A percentile compares a stretch with the other conserved stretches of the same genome.
These are phyloP conservation scores for Oceanodroma leucorhoa DNA, from an alignment of 2,797 vertebrate species.

Conservation along the genomic window DNA sequence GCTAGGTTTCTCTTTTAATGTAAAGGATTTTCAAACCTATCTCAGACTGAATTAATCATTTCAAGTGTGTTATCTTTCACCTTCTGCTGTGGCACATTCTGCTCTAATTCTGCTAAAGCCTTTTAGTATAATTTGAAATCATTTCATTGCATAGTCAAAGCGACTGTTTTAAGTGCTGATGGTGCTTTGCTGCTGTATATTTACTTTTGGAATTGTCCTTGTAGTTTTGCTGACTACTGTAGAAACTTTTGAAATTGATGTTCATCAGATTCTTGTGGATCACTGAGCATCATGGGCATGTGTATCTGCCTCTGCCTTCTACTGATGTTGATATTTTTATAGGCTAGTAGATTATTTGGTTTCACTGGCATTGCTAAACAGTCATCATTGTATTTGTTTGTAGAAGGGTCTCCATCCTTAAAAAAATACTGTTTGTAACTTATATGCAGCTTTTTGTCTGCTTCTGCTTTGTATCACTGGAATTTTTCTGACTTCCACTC, in stretches of 20 bases:
- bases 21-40: neutral
- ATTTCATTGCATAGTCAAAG: neutral
- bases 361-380: neutral
- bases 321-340: neutral
- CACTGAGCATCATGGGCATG: neutral
- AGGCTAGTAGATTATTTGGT: neutral
- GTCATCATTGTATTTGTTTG: neutral
- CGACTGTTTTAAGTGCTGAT: neutral
- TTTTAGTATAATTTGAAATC: conserved; percentile 1
- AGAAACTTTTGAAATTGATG: neutral
- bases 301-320: neutral
- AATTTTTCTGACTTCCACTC: neutral
- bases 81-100: conserved; percentile 2
- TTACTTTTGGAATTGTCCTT: neutral
- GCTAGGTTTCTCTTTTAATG: neutral
- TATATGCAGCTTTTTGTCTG: neutral
- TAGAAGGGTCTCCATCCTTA: neutral
- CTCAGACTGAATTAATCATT: conserved; percentile 21
- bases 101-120: conserved; percentile 33
- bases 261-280: neutral
- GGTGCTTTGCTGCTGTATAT: neutral
- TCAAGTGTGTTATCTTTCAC: conserved; percentile 19
- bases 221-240: neutral
- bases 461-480: neutral
- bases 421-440: neutral